These are phyloP conservation scores for Caradrina clavipalpis DNA, from an alignment of 2,888 invertebrate genomes.

Conservation along the genomic window DNA sequence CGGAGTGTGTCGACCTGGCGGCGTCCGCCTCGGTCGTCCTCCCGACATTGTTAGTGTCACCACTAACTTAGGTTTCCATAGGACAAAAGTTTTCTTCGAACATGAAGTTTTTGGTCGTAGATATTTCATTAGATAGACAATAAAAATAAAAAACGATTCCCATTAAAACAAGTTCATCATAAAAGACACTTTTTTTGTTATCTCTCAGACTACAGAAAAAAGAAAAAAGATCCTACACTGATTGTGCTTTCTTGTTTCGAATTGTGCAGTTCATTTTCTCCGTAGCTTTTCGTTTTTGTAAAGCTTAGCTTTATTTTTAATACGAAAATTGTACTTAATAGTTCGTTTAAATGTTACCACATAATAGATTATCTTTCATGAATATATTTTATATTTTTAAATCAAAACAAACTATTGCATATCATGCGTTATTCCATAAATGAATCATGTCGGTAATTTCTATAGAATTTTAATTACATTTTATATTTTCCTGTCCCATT, in stretches of 20 bases:
- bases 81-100: constrained; percentile 2
- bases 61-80: constrained; percentile 39
- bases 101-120: background rate
- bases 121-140: background rate
- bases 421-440: background rate
- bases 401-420: background rate
- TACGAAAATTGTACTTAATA: background rate
- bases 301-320: background rate
- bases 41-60: constrained; percentile 48
- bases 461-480: background rate
- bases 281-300: background rate
- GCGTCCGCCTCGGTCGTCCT: constrained; percentile 62
- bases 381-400: background rate
- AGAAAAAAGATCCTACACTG: background rate
- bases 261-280: background rate
- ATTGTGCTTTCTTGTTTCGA: constrained; percentile 1
- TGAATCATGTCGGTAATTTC: background rate
- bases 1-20: constrained; percentile 72
- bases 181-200: background rate
- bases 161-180: background rate
- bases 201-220: background rate
- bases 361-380: too few species aligned
- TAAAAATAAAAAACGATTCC: background rate
- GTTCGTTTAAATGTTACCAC: too few species aligned
- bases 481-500: constrained; percentile 14